Percentiles rank a stretch among this genome's conserved stretches.
These are phyloP conservation scores for Dolichallabes microphthalmus DNA, from an alignment of 2,113 vertebrate genomes.

Conservation along the genomic window DNA sequence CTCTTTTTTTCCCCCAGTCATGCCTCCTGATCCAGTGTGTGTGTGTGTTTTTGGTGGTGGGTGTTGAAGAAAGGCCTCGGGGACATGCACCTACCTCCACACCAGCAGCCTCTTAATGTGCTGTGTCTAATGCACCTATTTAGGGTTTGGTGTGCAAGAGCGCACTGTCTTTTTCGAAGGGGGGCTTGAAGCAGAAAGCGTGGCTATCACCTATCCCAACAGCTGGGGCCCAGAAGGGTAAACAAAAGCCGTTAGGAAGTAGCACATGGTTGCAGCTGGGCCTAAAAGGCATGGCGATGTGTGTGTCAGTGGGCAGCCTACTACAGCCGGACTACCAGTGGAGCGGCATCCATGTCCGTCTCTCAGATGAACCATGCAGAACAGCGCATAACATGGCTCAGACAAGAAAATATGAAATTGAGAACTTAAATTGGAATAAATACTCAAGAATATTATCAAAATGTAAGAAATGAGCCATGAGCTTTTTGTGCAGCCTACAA, in stretches of 20 bases:
- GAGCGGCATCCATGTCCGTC: constrained; percentile 27
- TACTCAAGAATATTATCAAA: constrained; percentile 17
- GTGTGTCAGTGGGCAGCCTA: constrained; percentile 62
- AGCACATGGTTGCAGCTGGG: constrained; percentile 71
- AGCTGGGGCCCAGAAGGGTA: constrained; percentile 75
- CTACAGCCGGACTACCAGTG: constrained; percentile 51
- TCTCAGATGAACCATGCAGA: not conserved
- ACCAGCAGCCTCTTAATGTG: constrained; percentile 75
- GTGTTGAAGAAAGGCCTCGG: constrained; percentile 44
- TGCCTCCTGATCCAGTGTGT: constrained; percentile 50
- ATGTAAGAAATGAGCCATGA: not conserved
- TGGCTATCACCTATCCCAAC: constrained; percentile 75
- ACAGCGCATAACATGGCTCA: not conserved
- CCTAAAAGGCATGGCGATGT: constrained; percentile 66
- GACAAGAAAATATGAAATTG: constrained; percentile 11
- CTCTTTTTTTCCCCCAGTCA: constrained; percentile 34
- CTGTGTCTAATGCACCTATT: constrained; percentile 81
- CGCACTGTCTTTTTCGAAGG: constrained; percentile 60
- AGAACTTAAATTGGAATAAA: not conserved
- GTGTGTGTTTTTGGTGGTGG: constrained; percentile 43
- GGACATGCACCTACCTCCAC: constrained; percentile 71
- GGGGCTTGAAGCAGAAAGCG: constrained; percentile 53
- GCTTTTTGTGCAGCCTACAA: not conserved
- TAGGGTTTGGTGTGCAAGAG: constrained; percentile 74
- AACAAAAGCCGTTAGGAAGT: constrained; percentile 77